Evolutionary conservation across 2,888 invertebrate genomes (phyloP).

Genomic region (Diabrotica balteata): DNA sequence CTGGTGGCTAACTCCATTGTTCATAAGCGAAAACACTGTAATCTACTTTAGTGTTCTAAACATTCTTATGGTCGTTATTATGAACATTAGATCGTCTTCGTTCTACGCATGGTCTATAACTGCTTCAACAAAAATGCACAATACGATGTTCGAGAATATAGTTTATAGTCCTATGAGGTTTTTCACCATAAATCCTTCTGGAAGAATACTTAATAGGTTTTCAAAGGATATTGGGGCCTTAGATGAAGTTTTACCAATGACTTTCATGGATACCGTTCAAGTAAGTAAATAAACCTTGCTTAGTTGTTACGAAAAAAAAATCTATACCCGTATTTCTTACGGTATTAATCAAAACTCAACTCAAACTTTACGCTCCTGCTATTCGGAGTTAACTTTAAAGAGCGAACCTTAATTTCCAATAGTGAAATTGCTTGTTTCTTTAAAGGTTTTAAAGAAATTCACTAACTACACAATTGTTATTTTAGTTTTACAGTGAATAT

Average conservation of each 20-base stretch:
- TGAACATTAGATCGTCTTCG: constrained; percentile 55
- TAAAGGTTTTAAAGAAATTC: no score
- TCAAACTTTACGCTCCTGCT: no score
- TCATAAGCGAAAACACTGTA: constrained; percentile 48
- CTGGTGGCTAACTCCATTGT: constrained; percentile 13
- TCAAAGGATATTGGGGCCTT: constrained; percentile 71
- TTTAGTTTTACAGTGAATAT: no score
- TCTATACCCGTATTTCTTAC: no score
- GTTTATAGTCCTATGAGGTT: constrained; percentile 69
- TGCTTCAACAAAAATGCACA: constrained; percentile 64
- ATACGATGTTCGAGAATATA: constrained; percentile 61
- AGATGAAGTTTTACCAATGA: constrained; percentile 61
- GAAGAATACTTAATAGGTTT: constrained; percentile 70
- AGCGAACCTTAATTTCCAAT: no score
- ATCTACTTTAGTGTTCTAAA: constrained; percentile 46
- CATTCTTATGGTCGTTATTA: constrained; percentile 54
- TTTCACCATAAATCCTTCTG: constrained; percentile 71
- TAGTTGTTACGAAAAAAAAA: no score
- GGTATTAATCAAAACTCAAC: no score
- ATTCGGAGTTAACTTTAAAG: no score
- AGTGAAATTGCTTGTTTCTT: no score
- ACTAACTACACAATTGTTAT: no score
- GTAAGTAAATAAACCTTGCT: constrained; percentile 24
- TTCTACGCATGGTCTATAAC: constrained; percentile 64
- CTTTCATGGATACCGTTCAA: constrained; percentile 59